Conservation (phyloP, 2,888 invertebrate species). For the Hesperia comma region DNA sequence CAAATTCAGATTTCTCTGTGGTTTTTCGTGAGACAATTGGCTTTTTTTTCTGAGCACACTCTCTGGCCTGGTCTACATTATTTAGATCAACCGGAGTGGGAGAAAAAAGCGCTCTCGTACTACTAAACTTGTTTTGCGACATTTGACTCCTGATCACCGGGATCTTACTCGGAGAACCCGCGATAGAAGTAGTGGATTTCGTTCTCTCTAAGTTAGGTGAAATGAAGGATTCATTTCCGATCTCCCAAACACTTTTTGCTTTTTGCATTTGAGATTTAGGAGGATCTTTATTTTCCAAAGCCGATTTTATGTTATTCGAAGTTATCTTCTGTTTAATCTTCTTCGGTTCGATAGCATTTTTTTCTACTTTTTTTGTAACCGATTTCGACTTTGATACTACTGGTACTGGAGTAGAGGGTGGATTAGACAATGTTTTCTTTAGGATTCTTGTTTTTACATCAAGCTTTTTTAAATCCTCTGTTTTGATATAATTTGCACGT, state of each 20-base stretch:
- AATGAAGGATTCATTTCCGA: conserved; percentile 72
- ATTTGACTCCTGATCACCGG: conserved; percentile 84
- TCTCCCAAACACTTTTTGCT: conserved; percentile 83
- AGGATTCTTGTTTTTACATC: conserved; percentile 82
- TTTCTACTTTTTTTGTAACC: conserved; percentile 70
- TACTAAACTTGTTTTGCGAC: conserved; percentile 78
- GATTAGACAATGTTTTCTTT: conserved; percentile 81
- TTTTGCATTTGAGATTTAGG: conserved; percentile 77
- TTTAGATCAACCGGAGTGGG: conserved; percentile 84
- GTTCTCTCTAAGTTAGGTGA: conserved; percentile 75
- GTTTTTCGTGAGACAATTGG: conserved; percentile 63
- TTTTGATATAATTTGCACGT: conserved; percentile 70
- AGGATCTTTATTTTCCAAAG: conserved; percentile 63
- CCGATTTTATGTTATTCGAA: conserved; percentile 65
- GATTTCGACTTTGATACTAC: conserved; percentile 76
- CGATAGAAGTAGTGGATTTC: conserved; percentile 80
- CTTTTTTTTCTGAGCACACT: conserved; percentile 82
- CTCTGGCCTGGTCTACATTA: conserved; percentile 81
- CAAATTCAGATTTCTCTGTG: conserved; percentile 66
- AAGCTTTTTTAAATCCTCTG: conserved; percentile 77
- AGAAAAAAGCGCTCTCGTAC: conserved; percentile 81
- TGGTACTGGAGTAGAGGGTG: conserved; percentile 78
- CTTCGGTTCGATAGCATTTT: conserved; percentile 71
- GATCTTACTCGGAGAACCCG: conserved; percentile 85
- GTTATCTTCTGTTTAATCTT: conserved; percentile 73